Conservation (phyloP, 1,140 invertebrate genomes). For the Cydia amplana region DNA sequence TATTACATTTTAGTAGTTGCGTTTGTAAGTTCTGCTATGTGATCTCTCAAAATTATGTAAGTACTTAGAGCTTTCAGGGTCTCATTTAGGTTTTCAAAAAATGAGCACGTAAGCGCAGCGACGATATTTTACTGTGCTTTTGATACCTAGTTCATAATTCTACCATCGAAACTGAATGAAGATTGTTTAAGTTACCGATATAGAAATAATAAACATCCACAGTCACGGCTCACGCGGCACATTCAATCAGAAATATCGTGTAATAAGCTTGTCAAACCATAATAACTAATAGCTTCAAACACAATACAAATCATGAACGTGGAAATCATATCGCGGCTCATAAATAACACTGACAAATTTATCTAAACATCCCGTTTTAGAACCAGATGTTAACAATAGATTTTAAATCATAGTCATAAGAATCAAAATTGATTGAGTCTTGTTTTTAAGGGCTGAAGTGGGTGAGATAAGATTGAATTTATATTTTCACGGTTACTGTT, state of each 20-base stretch:
- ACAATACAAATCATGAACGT: constrained; percentile 31
- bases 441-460: neutral
- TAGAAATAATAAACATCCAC: constrained; percentile 1
- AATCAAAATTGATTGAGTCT: neutral
- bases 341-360: constrained; percentile 14
- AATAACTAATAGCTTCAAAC: constrained; percentile 30
- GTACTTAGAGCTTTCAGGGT: too few relatives aligned
- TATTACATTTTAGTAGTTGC: too few relatives aligned
- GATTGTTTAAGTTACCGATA: neutral
- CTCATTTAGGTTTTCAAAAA: too few relatives aligned
- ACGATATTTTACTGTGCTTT: too few relatives aligned
- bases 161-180: neutral
- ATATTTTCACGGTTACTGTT: neutral
- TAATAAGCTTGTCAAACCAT: constrained; percentile 27
- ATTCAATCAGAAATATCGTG: constrained; percentile 30
- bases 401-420: neutral
- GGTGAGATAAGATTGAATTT: neutral
- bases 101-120: too few relatives aligned
- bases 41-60: too few relatives aligned
- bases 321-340: constrained; percentile 2
- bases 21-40: too few relatives aligned
- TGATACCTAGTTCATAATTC: neutral
- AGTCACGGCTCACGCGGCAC: constrained; percentile 1
- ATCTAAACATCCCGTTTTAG: neutral
- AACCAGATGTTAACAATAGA: neutral